Base-by-base conservation (phyloP, 2,113 vertebrate species). In the Spea bombifrons region DNA sequence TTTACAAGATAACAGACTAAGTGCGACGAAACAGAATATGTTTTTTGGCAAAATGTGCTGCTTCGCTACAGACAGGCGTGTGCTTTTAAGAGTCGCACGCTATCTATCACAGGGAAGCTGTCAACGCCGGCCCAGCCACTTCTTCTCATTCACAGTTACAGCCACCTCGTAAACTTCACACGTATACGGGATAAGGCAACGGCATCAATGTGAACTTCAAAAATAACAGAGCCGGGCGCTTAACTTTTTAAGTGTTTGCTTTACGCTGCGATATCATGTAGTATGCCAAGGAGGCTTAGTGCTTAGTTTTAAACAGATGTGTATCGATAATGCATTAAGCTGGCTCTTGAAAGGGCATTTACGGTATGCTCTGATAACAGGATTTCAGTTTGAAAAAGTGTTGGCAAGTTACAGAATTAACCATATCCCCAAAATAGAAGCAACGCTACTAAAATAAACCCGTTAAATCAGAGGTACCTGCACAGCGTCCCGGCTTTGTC, bases 111-210 rank as follows among this genome's bases (percentile, higher is more conserved):
- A 78, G 67, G 45, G 46, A 61, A 61, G 66, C 49, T 78, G 75
- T 78, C 75, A 78, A 64, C 75, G 71, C 75, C 75, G 50, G 45
- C 46, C 7, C 30, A 78, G 67, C 12, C 75, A 78, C 75, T 78
- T 78, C 46, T 78, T 53, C 68, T 64, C 75, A 70, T 78, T 78
- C 46, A 70, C 67, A 61, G 69, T 78, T 78, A 64, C 67, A 78
- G 48, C 55, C 75, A 78, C 75, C 75, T 78, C 75, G 7, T 78
- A 78, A 78, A 78, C 57, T 71, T 78, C 75, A 71, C 67, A 46
- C 75, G 67, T 63, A 70, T 69, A 69, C 7, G 48, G 75, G 75
- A 77, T 77, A 77, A 68, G 57, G 53, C 75, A 30, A 16, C 69
- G 53, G 70, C 75, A 59, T 77, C 67, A 71, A 59, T 70, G 67